Base-by-base conservation (phyloP, 2,113 vertebrate species). In the Xenopus tropicalis region DNA sequence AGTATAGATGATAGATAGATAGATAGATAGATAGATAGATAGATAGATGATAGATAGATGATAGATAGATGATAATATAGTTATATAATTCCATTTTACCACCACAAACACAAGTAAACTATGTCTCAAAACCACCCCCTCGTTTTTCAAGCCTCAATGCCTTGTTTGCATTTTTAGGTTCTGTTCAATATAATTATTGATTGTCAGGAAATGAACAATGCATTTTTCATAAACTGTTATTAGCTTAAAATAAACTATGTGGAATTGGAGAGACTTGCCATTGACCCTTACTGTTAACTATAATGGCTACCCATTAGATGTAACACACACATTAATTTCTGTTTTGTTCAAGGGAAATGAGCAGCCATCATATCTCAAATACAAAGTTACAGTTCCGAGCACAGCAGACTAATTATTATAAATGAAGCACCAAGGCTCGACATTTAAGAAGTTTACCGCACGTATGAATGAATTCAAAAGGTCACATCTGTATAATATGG, bases 371-470 rank as follows among this genome's bases (percentile, higher is more conserved):
- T 54, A 48, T 74, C 67, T 61, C 65, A 19, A 37, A 57, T 61
- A 29, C 65, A 68, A 69, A 62, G 19, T 21, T 23, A 14, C 25
- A n/a, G 66, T 69, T 76, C 58, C 58, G 69, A 76, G 69, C 73
- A 76, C 59, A 76, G 46, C 42, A 24, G 21, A 43, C 73, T 76
- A 69, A 69, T 76, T 76, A 76, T 76, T 76, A 76, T 69, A 76
- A 69, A 76, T 76, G 73, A 69, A 76, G 73, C 73, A 76, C 37
- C 56, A 66, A 76, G 66, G 63, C 73, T 69, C 66, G 73, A 69
- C 73, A 76, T 76, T 76, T 76, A 76, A 76, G 73, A 76, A 64
- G 73, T 76, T 76, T 69, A 69, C 37, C 69, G 58, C 65, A 76
- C 73, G 56, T 69, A 63, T 63, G 57, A 76, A 76, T 76, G 66